phyloP scores from a whole-genome alignment of 1,140 invertebrate genomes.

The Gonatopus flavifemur region DNA sequence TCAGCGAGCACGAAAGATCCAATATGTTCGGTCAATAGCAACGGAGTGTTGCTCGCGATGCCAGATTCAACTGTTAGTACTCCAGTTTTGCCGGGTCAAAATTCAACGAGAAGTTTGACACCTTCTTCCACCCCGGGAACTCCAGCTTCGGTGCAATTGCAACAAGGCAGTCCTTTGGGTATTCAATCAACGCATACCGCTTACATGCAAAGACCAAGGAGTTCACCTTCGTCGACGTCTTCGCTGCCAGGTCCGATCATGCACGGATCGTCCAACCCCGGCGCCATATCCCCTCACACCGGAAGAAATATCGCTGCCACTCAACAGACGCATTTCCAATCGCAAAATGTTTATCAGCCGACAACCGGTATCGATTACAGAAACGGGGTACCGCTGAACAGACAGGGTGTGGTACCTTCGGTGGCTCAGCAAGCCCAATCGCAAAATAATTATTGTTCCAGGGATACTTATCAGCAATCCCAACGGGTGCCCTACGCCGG shows the following conservation, averaged over 20 bases:
- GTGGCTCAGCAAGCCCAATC: constrained; percentile 37
- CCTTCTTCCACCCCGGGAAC: constrained; percentile 68
- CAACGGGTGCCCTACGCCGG: constrained; percentile 42
- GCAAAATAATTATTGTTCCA: constrained; percentile 45
- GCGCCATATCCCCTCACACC: constrained; percentile 42
- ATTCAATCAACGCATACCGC: constrained; percentile 40
- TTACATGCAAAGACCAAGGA: constrained; percentile 53
- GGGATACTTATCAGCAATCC: constrained; percentile 41
- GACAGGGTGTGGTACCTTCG: constrained; percentile 32
- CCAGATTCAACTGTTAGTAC: constrained; percentile 55
- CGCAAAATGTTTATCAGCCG: constrained; percentile 46
- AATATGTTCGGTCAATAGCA: constrained; percentile 52
- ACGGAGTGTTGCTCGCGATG: constrained; percentile 50
- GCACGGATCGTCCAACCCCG: constrained; percentile 32
- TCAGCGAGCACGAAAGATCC: constrained; percentile 42
- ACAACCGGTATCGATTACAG: constrained; percentile 45
- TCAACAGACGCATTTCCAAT: constrained; percentile 39
- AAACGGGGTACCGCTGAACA: constrained; percentile 43
- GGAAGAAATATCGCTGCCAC: constrained; percentile 28
- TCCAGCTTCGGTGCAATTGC: constrained; percentile 61
- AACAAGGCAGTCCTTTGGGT: constrained; percentile 54
- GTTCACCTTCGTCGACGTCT: constrained; percentile 51
- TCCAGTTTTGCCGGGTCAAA: constrained; percentile 47
- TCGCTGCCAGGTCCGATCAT: constrained; percentile 34
- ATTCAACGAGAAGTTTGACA: constrained; percentile 64